A percentile compares a stretch with the other conserved stretches of the same genome.
Conservation (phyloP, 1,140 invertebrate genomes). For the Paraescarpia echinospica region DNA sequence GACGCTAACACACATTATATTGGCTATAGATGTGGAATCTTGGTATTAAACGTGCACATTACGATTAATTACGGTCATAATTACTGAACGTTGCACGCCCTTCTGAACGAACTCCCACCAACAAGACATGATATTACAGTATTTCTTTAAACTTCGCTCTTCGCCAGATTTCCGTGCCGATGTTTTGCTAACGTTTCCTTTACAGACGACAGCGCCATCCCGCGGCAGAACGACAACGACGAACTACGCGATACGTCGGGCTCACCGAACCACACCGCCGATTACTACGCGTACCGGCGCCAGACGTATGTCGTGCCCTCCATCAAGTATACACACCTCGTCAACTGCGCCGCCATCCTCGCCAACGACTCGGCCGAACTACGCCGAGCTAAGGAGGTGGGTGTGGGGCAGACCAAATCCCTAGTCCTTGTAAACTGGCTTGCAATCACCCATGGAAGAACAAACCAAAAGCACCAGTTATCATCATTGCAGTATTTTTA, state of each 20-base stretch:
- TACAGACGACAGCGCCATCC: background rate
- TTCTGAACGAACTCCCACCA: background rate
- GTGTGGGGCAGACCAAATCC: background rate
- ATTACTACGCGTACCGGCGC: background rate
- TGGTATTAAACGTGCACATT: no score
- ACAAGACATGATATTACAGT: background rate
- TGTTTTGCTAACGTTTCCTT: background rate
- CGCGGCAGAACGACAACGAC: background rate
- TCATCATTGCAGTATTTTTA: no score
- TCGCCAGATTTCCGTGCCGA: background rate
- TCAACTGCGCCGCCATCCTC: constrained; percentile 14
- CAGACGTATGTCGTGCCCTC: background rate
- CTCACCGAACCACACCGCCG: background rate
- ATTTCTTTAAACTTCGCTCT: background rate
- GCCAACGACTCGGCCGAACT: background rate
- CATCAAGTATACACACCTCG: constrained; percentile 8
- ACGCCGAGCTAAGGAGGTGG: background rate
- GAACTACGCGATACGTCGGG: background rate
- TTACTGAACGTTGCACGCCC: no score
- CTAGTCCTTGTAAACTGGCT: no score
- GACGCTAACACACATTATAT: no score
- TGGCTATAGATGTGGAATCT: no score
- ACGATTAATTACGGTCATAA: no score
- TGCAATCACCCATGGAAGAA: no score
- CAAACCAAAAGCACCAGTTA: no score